Conservation (phyloP, 2,888 invertebrate genomes). For the Pachycephus smyrnensis region DNA sequence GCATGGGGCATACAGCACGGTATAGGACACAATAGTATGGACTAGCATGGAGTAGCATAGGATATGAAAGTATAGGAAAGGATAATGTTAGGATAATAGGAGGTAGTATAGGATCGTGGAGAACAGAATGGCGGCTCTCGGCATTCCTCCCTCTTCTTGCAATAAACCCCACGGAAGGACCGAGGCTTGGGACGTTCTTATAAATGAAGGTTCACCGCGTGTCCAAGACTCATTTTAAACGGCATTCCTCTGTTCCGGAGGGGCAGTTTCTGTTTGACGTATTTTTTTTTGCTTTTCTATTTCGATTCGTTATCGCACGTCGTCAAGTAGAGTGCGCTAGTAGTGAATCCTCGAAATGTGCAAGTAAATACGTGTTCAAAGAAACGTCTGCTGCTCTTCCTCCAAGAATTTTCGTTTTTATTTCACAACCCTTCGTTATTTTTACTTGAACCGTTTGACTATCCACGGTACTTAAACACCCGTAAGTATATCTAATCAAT, state of each 20-base stretch:
- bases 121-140: neutral
- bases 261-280: conserved; percentile 15
- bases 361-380: neutral
- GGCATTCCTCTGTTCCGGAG: conserved; percentile 52
- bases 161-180: conserved; percentile 45
- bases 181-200: conserved; percentile 63
- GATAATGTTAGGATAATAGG: neutral
- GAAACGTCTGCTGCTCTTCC: neutral
- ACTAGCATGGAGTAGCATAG: neutral
- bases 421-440: neutral
- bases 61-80: neutral
- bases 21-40: neutral
- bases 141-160: conserved; percentile 32
- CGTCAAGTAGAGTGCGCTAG: neutral
- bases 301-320: neutral
- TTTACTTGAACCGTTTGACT: neutral
- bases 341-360: neutral
- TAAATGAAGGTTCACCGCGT: conserved; percentile 57
- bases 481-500: neutral
- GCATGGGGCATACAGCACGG: neutral
- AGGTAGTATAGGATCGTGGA: neutral
- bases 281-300: neutral
- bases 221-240: conserved; percentile 53
- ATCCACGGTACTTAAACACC: neutral
- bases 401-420: neutral